Evolutionary conservation across 2,113 vertebrate genomes (phyloP), one percentile per base, ranked within the genome.

Genomic region (Bubalus kerabau): DNA sequence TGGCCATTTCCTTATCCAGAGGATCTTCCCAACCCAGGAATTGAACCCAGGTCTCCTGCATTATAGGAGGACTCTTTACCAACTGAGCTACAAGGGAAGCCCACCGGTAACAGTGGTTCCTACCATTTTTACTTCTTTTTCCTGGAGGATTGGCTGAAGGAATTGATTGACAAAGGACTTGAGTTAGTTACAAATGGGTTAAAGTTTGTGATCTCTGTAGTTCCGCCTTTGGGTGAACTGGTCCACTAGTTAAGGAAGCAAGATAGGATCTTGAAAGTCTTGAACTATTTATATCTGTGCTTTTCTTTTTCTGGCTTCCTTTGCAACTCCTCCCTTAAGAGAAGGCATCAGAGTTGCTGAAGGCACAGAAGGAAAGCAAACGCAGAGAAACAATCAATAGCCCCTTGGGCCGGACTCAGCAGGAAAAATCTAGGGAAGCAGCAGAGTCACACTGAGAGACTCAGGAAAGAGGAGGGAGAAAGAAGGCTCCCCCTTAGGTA

Each of bases 21-120:
- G 60, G 60, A 32, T 32, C 60, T 62, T 62, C 60, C 60, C 60
- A 62, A 62, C 60, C 60, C 60, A 62, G 28, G 60, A 62, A 32
- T 32, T 6, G 14, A 62, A 62, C 28, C 13, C 60, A 62, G 60
- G 14, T 62, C 60, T 62, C 60, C 28, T 7, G 28, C 14, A 62
- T 32, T 62, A 62, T 32, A 62, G 28, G 60, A 15, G 28, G 28
- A 32, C 60, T 62, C 60, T 30, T 62, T 62, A 62, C 28, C 28
- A 32, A 32, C 60, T 62, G 28, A 62, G 60, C 28, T 62, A 62
- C 28, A 62, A 62, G 60, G 60, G 28, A 62, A 13, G 14, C 26
- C 76, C 30, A 64, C 30, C 0, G 0, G 1, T 10, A 36, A 23
- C 52, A n/a, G 16, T 0, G 3, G n/a, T 64, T 86, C 40, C 40